Base-by-base conservation (phyloP, 1,140 invertebrate genomes). In the Nasonia giraulti region DNA sequence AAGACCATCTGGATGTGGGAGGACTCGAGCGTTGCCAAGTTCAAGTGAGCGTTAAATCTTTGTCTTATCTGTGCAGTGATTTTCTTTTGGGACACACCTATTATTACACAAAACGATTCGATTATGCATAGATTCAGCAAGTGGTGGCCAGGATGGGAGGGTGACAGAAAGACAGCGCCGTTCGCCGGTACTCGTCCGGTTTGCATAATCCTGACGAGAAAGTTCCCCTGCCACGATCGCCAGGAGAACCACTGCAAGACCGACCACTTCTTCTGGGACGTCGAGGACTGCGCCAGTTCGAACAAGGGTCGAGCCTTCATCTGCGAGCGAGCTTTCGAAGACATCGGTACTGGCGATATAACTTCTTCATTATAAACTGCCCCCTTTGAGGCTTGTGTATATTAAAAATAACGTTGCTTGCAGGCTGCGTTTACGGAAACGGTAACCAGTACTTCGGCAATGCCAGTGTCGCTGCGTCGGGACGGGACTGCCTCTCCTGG, bases 201-300 rank as follows among this genome's bases (percentile, higher is more conserved):
- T 37, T 94, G 93, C 82, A 87, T 94, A 8, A 86, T 94, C 6
- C 89, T 93, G 87, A 92, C 92, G 85, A 89, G 91, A 5, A 88
- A 90, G 81, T 94, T 93, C 81, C 91, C 93, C 6, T 94, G 94
- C 86, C 89, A 91, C 27, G 85, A 91, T 75, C 86, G 84, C 62
- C 88, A 91, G 0, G 89, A 91, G 0, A 86, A 87, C 27, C 88
- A 84, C 31, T 93, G 93, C 82, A 84, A 86, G 8, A 88, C 93
- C 31, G 94, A 94, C 87, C 94, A 95, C 83, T 94, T 93, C 89
- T 94, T 94, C 84, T 95, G 94, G 94, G 92, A 93, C 27, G 86
- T 90, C 6, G 93, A 94, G 74, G 93, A 94, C 82, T 94, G 94
- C 82, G 89, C 88, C 7, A 86, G 88, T 14, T 91, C 91, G 33